Base-by-base conservation (phyloP, 2,113 vertebrate genomes). In the Craseonycteris thonglongyai region DNA sequence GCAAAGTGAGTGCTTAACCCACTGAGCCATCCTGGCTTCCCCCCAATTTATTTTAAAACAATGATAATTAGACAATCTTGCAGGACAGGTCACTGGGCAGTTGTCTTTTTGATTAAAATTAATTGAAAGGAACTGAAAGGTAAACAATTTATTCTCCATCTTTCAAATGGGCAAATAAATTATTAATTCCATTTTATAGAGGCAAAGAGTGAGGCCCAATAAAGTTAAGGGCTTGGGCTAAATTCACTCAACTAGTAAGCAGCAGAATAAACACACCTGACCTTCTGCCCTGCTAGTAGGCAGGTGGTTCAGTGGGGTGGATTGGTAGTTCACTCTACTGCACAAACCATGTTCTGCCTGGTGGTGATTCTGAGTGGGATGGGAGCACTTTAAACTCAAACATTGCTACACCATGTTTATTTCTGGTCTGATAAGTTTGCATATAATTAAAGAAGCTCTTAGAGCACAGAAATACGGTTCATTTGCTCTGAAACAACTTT, bases 41-140 rank as follows among this genome's bases (percentile, higher is more conserved):
- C n/a, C n/a, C n/a, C 45, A 45, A 38, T 76, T 89, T 87, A 69
- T 88, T 95, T 90, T 59, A 65, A 90, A 95, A 47, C 58, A 82
- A 65, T 47, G 24, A 16, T 66, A 82, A 89, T 75, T 91, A 76
- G 78, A 75, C 58, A 89, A 51, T 61, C 33, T n/a, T 66, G 15
- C 13, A 78, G 61, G 15, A 40, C 33, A 82, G 54, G n/a, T 79
- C 28, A 47, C 2, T 65, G 59, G 58, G 9, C 15, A 51, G 33
- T 87, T 56, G 30, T 80, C 15, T 68, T 56, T 86, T 76, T 76
- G 33, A 59, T 81, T 84, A 42, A 66, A 88, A 81, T 56, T 54
- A 68, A 80, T 4, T 21, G 74, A 76, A 84, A 80, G 24, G 12
- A 80, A 63, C 26, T n/a, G 71, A 90, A 93, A 85, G 61, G 4